These are phyloP conservation scores for Lytechinus variegatus DNA, from an alignment of 35 echinoderm and acorn worm species.

Conservation along the genomic window DNA sequence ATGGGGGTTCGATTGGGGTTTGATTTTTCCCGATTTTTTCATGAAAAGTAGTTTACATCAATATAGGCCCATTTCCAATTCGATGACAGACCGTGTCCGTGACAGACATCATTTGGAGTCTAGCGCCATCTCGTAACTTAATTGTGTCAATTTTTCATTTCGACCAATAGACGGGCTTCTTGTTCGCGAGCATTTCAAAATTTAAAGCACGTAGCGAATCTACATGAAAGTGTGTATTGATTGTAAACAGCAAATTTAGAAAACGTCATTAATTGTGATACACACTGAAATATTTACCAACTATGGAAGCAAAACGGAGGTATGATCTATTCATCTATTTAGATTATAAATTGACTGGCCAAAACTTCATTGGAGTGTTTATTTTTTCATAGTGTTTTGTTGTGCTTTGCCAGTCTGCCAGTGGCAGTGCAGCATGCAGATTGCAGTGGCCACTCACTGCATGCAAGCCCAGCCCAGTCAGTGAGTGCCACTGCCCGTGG, in stretches of 20 bases:
- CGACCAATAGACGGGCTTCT: not conserved
- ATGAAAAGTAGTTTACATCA: no score
- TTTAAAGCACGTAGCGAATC: not conserved
- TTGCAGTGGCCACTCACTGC: no score
- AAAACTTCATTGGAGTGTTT: no score
- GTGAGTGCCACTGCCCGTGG: no score
- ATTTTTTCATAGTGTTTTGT: no score
- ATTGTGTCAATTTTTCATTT: not conserved
- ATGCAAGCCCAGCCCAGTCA: no score
- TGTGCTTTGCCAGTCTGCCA: no score
- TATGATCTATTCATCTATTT: not conserved
- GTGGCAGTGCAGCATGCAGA: no score
- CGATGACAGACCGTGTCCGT: no score
- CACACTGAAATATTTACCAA: not conserved
- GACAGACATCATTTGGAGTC: not conserved
- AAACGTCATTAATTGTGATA: not conserved
- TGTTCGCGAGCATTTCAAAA: not conserved
- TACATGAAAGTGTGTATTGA: not conserved
- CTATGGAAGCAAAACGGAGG: conserved; percentile 6
- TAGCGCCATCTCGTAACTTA: not conserved
- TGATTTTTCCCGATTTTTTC: no score
- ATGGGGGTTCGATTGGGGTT: no score
- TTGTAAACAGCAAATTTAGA: not conserved
- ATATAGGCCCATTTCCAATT: no score
- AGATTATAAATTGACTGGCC: not conserved